These are phyloP conservation scores for Hypanus sabinus DNA, from an alignment of 2,113 vertebrate genomes.

Conservation along the genomic window DNA sequence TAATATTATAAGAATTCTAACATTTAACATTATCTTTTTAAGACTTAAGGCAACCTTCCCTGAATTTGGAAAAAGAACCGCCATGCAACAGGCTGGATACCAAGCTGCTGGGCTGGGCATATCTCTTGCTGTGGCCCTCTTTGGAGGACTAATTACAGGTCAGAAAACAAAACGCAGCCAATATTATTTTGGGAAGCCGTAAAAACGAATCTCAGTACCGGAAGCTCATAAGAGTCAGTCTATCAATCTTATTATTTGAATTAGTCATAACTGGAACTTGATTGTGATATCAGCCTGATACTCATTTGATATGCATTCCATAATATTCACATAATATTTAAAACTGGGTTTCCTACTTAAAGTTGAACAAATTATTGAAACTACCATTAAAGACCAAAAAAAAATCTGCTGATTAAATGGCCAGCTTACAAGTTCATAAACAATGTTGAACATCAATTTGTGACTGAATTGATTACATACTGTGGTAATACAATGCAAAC, in stretches of 20 bases:
- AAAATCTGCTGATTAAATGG: neutral
- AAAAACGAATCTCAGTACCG: neutral
- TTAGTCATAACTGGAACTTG: neutral
- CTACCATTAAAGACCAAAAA: too few species aligned
- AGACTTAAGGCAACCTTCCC: neutral
- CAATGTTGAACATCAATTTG: neutral
- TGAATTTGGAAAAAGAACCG: neutral
- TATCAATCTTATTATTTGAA: neutral
- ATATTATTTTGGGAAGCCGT: neutral
- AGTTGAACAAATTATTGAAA: constrained; percentile 2
- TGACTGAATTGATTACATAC: neutral
- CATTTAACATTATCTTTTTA: constrained; percentile 4
- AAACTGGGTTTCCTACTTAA: neutral
- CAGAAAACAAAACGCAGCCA: neutral
- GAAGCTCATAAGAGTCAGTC: neutral
- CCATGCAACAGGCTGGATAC: constrained; percentile 27
- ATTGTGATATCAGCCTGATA: neutral
- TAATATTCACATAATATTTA: neutral
- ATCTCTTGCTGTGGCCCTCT: constrained; percentile 70
- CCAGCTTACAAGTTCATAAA: neutral
- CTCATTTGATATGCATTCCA: neutral
- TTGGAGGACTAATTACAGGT: constrained; percentile 85
- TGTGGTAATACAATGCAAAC: neutral
- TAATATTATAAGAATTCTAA: neutral
- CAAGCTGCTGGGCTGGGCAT: constrained; percentile 80